Percentiles rank a stretch among this genome's conserved stretches.
phyloP scores from a whole-genome alignment of 64 coral and sea anemone genomes.

The Stichodactyla helianthus region DNA sequence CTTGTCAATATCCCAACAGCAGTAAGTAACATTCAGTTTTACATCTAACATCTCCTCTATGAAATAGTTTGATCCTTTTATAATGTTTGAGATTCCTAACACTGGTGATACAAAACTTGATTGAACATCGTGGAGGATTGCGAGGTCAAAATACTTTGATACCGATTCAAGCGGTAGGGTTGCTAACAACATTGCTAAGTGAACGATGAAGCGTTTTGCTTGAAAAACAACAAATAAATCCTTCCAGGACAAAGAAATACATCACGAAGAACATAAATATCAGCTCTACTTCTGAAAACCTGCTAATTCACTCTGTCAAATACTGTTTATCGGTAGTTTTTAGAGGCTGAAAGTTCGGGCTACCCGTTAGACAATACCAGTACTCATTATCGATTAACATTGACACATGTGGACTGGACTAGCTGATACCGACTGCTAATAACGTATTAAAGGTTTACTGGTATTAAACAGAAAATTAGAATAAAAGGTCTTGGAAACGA shows the following conservation, averaged over 20 bases:
- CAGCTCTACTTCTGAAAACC: no score
- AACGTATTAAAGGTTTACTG: background rate
- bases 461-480: background rate
- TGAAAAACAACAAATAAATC: background rate
- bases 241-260: background rate
- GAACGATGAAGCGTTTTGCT: background rate
- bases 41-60: background rate
- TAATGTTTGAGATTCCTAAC: background rate
- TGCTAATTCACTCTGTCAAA: no score
- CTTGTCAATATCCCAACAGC: constrained; percentile 71
- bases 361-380: background rate
- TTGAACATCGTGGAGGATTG: background rate
- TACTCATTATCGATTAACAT: background rate
- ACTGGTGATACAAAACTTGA: background rate
- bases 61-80: background rate
- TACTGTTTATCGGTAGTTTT: no score
- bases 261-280: background rate
- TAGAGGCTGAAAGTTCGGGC: background rate
- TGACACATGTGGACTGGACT: background rate
- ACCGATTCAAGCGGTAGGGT: constrained; percentile 37
- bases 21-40: constrained; percentile 57
- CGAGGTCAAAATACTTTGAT: constrained; percentile 14
- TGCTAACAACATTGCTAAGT: constrained; percentile 66
- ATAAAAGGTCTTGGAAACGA: background rate
- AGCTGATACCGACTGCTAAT: no score